Base-by-base conservation (phyloP, 2,113 vertebrate genomes). In the Ancistrus triradiatus region DNA sequence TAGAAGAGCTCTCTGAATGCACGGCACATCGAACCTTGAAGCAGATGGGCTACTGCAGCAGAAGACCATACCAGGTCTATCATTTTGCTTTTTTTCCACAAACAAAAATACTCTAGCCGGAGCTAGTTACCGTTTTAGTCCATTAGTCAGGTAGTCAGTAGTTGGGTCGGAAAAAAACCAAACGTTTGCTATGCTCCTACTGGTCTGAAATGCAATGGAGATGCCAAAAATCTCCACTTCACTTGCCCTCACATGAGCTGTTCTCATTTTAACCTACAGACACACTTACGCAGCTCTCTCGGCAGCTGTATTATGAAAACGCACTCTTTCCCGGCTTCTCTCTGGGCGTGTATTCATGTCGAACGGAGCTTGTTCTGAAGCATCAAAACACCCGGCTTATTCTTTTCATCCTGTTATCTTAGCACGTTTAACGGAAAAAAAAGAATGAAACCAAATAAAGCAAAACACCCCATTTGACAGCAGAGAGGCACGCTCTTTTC, bases 231-330 rank as follows among this genome's bases (percentile, higher is more conserved):
- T n/a, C 40, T 50, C 17, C 21, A 77, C 71, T 72, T 52, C 19
- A 37, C 55, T 24, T 44, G 52, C 51, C 33, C 47, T 59, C 65
- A 40, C 69, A 44, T 46, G 73, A 33, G 75, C 68, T 22, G 48
- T 27, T 56, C 40, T 28, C 42, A 33, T 35, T 47, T 63, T 28
- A 57, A 11, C 2, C 35, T 37, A 71, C 62, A 69, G 46, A 51
- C 68, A 81, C 71, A 48, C 48, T 1, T 24, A 17, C 8, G n/a
- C 14, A 3, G 6, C 19, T 8, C 3, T 52, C 61, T 44, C 49
- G 24, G 14, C 24, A 14, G 49, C 2, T 1, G 7, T 14, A 40
- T 40, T n/a, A 38, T 40, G 0, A 11, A 13, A 21, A 19, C n/a
- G 24, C 9, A n/a, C 24, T 18, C 17, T 13, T 9, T 6, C 7